Conservation (phyloP, 1,140 invertebrate genomes). For the Tetragonula clypearis region DNA sequence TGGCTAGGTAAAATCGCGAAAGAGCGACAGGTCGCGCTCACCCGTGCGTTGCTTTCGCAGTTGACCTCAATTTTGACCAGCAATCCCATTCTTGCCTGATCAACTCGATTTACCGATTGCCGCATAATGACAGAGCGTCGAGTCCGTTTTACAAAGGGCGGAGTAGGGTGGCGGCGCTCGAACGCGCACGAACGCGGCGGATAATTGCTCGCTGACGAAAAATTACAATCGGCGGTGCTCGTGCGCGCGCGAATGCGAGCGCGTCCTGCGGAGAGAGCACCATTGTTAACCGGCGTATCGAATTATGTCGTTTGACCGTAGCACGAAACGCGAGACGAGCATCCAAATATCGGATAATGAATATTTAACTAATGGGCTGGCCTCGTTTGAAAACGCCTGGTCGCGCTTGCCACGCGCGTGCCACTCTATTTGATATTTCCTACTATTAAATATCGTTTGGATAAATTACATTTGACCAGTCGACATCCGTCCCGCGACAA, state of each 20-base stretch:
- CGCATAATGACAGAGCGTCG: conserved; percentile 14
- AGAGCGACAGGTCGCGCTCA: not conserved
- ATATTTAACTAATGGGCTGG: conserved; percentile 46
- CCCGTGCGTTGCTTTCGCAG: not conserved
- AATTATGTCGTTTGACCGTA: conserved; percentile 35
- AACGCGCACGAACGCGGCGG: not conserved
- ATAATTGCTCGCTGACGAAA: conserved; percentile 8
- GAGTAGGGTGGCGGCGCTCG: not conserved
- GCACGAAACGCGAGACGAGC: conserved; percentile 36
- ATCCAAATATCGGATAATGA: conserved; percentile 48
- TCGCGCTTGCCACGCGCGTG: not conserved
- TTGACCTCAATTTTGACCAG: not conserved
- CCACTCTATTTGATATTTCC: conserved; percentile 36
- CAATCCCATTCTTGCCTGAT: not conserved
- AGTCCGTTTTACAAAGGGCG: conserved; percentile 11
- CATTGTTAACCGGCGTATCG: conserved; percentile 35
- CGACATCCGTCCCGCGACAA: conserved; percentile 1
- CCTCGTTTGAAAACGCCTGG: conserved; percentile 26
- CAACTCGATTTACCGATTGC: conserved; percentile 29
- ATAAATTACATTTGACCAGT: conserved; percentile 40
- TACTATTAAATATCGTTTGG: conserved; percentile 43
- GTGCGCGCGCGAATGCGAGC: not conserved
- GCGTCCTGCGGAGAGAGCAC: not conserved
- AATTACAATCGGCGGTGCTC: not conserved
- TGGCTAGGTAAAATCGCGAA: not conserved